phyloP scores from a whole-genome alignment of 2,113 vertebrate species.

The Rhipidura dahli region DNA sequence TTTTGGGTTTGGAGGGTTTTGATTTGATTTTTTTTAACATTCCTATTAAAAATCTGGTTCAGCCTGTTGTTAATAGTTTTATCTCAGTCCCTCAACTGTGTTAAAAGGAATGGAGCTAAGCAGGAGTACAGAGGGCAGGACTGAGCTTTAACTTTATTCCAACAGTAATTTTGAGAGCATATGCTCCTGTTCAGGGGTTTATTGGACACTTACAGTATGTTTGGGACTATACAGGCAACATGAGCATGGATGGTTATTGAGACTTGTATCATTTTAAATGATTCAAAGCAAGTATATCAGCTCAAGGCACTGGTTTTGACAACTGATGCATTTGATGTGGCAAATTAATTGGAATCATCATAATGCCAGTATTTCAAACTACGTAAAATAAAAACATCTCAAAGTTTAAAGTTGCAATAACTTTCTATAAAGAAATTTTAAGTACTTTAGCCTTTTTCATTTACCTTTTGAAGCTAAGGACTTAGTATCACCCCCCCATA shows the following conservation, averaged over 20 bases:
- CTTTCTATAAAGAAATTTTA: not conserved
- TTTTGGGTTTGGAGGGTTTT: not conserved
- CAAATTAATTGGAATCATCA: not conserved
- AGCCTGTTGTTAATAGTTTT: not conserved
- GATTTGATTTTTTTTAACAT: not conserved
- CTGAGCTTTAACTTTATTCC: not conserved
- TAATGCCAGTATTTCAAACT: not conserved
- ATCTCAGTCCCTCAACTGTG: not conserved
- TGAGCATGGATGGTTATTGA: not conserved
- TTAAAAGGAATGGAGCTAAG: not conserved
- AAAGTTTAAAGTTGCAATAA: not conserved
- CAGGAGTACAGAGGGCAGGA: not conserved
- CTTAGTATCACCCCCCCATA: accelerated
- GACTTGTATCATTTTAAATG: not conserved
- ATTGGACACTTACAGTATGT: not conserved
- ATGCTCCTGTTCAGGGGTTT: not conserved
- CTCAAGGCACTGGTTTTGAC: not conserved
- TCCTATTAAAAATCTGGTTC: not conserved
- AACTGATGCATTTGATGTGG: not conserved
- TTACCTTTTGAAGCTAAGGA: not conserved
- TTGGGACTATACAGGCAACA: not conserved
- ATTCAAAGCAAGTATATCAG: not conserved
- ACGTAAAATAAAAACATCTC: not conserved
- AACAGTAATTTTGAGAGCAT: not conserved
- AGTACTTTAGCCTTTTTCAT: not conserved